Base-by-base conservation (phyloP, 2,113 vertebrate genomes). In the Actenoides hombroni region DNA sequence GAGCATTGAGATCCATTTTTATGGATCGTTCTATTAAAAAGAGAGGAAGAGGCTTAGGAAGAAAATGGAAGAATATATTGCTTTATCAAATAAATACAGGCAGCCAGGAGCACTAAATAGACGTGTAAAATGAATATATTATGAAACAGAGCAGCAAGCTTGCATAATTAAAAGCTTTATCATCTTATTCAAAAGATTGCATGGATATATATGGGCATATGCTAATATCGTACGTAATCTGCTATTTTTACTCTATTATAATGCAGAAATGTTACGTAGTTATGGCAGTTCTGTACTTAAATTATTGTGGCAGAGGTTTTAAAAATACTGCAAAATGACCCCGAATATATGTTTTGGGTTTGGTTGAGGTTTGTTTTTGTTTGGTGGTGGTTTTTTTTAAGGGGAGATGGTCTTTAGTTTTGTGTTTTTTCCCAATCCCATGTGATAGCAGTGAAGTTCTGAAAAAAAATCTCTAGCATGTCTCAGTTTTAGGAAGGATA, bases 381-480 rank as follows among this genome's bases (percentile, higher is more conserved):
- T 57, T 44, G 25, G 5, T n/a, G 37, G 23, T 19, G 16, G 13
- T 17, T 35, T 40, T 84, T 37, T 39, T 57, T 13, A 1, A 13
- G n/a, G 8, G 16, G 9, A 3, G 4, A 29, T 2, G 10, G 17
- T 49, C 17, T 48, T 42, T 26, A 2, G 1, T 0, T 16, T 51
- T 39, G 19, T 25, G 8, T 18, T 48, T 39, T 40, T 9, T 63
- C 44, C 11, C 63, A 40, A 40, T 79, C 2, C 19, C 2, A 2
- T 7, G 4, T 65, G 25, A 54, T 20, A 65, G 0, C 4, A 21
- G 4, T 56, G 20, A 16, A 17, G 21, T 20, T 46, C 49, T 54
- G 16, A n/a, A 77, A 82, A 77, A 80, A n/a, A 65, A 48, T 11
- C 21, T 39, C 1, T 39, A 39, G 2, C 4, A 16, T 21, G 6